Percentiles rank a stretch among this genome's conserved stretches.
Evolutionary conservation across 2,888 invertebrate genomes (phyloP).

Genomic region (Coelinius sp.): DNA sequence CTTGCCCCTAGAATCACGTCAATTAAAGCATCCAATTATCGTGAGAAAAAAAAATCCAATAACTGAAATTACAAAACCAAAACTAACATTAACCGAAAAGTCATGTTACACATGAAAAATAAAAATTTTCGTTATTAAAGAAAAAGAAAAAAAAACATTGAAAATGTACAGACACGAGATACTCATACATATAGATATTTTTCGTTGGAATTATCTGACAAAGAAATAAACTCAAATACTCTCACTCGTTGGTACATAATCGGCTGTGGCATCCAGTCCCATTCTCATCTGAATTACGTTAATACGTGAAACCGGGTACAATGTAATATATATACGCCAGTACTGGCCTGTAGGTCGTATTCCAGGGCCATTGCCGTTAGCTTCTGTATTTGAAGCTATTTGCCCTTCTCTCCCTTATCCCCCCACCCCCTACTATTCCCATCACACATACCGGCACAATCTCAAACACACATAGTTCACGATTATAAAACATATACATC

Average conservation of each 20-base stretch:
- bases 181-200: not conserved
- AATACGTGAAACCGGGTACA: slow-evolving; percentile 20
- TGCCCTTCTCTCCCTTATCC: no score
- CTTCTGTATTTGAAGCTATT: slow-evolving; percentile 1
- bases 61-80: not conserved
- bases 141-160: no score
- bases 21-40: not conserved
- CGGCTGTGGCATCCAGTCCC: slow-evolving; percentile 1
- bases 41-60: not conserved
- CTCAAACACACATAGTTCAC: slow-evolving; percentile 14
- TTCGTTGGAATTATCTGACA: not conserved
- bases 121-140: no score
- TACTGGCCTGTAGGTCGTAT: slow-evolving; percentile 19
- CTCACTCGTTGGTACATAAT: slow-evolving; percentile 20
- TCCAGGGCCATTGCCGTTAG: slow-evolving; percentile 18
- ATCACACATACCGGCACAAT: not conserved
- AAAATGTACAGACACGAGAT: no score
- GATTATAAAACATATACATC: slow-evolving; percentile 1
- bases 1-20: not conserved
- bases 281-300: slow-evolving; percentile 31
- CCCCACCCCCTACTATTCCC: not conserved
- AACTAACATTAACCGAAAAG: no score
- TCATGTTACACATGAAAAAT: no score
- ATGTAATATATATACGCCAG: slow-evolving; percentile 9
- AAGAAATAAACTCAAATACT: slow-evolving; percentile 13